phyloP scores from a whole-genome alignment of 2,888 invertebrate species.

The Lamellibrachia satsuma region DNA sequence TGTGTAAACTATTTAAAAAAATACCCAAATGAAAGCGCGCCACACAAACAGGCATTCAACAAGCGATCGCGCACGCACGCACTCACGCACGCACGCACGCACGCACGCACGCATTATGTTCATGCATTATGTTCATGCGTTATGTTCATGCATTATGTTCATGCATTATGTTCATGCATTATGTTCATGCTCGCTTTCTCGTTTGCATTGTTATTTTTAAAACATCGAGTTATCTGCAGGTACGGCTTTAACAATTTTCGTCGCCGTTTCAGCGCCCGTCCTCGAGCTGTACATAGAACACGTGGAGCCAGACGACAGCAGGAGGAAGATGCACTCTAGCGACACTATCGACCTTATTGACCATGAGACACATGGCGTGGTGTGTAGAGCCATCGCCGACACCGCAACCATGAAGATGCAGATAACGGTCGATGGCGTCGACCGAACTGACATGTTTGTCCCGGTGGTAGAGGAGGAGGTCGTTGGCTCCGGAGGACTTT shows the following conservation, averaged over 20 bases:
- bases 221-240: not conserved
- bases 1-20: no score
- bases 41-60: no score
- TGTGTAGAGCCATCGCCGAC: not conserved
- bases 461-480: not conserved
- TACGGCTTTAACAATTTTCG: not conserved
- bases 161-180: no score
- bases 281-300: not conserved
- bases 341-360: not conserved
- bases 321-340: not conserved
- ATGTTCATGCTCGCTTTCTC: not conserved
- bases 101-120: no score
- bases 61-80: no score
- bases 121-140: no score
- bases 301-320: not conserved
- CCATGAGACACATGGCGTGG: not conserved
- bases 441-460: not conserved
- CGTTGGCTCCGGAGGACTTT: not conserved
- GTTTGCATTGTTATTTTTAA: not conserved
- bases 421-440: not conserved
- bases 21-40: no score
- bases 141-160: no score
- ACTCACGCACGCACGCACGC: no score
- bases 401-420: not conserved
- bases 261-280: slow-evolving; percentile 5